phyloP scores from a whole-genome alignment of 2,888 invertebrate genomes.

The Meta bourneti region DNA sequence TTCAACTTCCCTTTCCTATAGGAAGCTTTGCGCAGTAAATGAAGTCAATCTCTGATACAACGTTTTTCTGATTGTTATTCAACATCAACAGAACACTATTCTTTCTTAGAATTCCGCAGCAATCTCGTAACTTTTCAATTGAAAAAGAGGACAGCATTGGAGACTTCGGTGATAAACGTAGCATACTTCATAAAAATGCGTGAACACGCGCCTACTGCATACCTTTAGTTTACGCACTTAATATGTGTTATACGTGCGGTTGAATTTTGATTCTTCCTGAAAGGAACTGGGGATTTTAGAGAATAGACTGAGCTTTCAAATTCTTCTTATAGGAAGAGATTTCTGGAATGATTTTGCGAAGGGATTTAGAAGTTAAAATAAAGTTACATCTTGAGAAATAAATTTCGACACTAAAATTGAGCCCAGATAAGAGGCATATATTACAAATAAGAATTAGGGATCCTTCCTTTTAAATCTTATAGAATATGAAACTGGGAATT shows the following conservation, averaged over 20 bases:
- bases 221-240: slow-evolving; percentile 53
- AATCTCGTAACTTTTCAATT: slow-evolving; percentile 53
- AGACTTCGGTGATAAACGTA: slow-evolving; percentile 60
- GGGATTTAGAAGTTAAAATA: neutral
- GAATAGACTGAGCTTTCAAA: slow-evolving; percentile 26
- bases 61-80: slow-evolving; percentile 52
- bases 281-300: neutral
- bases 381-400: neutral
- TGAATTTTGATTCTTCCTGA: slow-evolving; percentile 66
- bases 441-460: too few species aligned
- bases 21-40: slow-evolving; percentile 18
- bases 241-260: slow-evolving; percentile 70
- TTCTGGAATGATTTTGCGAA: neutral
- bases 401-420: neutral
- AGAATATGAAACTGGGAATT: too few species aligned
- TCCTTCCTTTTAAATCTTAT: too few species aligned
- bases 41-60: slow-evolving; percentile 14
- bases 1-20: too few species aligned
- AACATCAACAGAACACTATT: slow-evolving; percentile 17
- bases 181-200: slow-evolving; percentile 69
- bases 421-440: too few species aligned
- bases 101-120: neutral
- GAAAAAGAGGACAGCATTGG: slow-evolving; percentile 22
- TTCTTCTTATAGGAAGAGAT: slow-evolving; percentile 15
- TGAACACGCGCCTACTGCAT: slow-evolving; percentile 56